Percentiles rank a stretch among this genome's conserved stretches.
These are phyloP conservation scores for Glyptemys insculpta DNA, from an alignment of 2,797 vertebrate genomes.

Conservation along the genomic window DNA sequence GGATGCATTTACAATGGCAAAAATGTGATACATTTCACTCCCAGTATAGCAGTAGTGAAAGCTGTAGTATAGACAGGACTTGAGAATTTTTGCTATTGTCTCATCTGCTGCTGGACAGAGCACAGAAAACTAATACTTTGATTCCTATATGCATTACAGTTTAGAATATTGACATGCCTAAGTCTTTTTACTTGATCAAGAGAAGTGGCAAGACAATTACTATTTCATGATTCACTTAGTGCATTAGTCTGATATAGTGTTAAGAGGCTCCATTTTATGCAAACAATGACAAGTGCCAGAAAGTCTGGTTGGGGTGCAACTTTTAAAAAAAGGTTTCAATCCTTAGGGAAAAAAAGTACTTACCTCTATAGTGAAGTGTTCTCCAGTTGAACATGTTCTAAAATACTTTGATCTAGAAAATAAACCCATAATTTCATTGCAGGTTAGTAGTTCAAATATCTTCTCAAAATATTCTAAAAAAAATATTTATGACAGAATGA, in stretches of 20 bases:
- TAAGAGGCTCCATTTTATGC: neutral
- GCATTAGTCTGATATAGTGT: neutral
- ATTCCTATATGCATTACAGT: neutral
- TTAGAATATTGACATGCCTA: neutral
- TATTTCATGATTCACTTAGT: neutral
- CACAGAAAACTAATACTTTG: neutral
- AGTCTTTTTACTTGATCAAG: neutral
- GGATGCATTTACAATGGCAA: rapidly evolving
- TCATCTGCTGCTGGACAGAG: neutral
- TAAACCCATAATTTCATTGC: conserved; percentile 31
- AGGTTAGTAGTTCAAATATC: neutral
- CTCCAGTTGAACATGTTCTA: conserved; percentile 90
- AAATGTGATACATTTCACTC: neutral
- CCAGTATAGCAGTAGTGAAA: neutral
- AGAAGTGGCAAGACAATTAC: neutral
- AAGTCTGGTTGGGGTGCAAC: neutral
- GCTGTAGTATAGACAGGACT: neutral
- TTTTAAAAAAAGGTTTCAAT: neutral
- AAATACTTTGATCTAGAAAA: conserved; percentile 95
- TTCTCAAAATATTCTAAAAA: neutral
- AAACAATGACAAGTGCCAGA: neutral
- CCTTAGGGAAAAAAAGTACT: neutral
- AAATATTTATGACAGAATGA: neutral
- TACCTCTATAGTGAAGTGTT: conserved; percentile 98
- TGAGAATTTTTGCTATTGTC: neutral